These are phyloP conservation scores for Pseudopodoces humilis DNA, from an alignment of 2,113 vertebrate species.

Conservation along the genomic window DNA sequence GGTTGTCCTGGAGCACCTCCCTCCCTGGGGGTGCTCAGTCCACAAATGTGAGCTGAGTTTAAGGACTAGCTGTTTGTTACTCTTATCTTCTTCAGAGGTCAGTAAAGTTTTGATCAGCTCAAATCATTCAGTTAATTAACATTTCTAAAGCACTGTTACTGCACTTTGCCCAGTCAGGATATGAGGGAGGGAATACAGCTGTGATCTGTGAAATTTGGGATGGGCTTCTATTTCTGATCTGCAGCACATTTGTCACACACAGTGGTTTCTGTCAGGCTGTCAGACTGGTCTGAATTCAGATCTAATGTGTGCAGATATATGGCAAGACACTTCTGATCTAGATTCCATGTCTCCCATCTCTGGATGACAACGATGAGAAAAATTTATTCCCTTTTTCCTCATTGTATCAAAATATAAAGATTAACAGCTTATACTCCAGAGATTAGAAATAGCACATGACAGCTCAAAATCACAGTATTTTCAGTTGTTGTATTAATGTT, in stretches of 20 bases:
- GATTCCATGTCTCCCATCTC: background rate
- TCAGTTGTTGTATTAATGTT: background rate
- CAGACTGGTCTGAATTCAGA: conserved; percentile 6
- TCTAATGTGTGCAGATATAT: background rate
- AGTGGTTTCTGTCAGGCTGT: background rate
- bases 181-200: background rate
- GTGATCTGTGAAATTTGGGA: background rate
- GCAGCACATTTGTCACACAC: background rate
- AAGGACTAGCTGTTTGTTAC: background rate
- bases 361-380: background rate
- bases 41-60: background rate
- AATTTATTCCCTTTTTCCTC: background rate
- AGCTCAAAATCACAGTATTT: background rate
- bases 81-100: background rate
- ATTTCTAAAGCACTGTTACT: background rate
- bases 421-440: background rate
- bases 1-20: background rate
- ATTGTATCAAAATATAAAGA: background rate
- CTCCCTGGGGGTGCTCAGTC: background rate
- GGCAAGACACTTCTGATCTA: background rate
- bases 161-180: background rate
- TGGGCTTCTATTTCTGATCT: conserved; percentile 4
- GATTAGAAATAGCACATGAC: background rate
- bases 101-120: background rate
- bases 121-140: background rate